Conservation (phyloP, 2,113 vertebrate species). For the Uropsilus gracilis region DNA sequence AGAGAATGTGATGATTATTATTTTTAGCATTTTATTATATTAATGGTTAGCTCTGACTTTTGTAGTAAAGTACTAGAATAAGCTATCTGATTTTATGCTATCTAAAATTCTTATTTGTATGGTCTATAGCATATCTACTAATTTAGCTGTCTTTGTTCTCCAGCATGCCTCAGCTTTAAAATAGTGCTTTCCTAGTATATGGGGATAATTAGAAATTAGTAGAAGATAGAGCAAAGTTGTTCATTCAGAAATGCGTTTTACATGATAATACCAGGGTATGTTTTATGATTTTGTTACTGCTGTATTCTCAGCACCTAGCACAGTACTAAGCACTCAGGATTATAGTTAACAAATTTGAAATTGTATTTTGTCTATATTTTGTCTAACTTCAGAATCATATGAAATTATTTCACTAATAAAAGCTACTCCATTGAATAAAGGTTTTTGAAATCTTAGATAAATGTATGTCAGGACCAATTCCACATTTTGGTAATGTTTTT, state of each 20-base stretch:
- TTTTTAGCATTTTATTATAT: background rate
- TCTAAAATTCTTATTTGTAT: background rate
- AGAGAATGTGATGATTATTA: background rate
- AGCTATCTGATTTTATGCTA: background rate
- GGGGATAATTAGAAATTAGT: background rate
- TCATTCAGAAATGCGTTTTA: background rate
- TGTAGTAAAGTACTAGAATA: background rate
- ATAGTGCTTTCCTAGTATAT: background rate
- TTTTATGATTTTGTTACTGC: background rate
- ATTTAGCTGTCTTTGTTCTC: background rate
- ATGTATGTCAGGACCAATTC: background rate
- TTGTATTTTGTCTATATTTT: no score
- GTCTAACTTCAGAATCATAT: constrained; percentile 12
- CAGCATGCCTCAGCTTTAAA: constrained; percentile 18
- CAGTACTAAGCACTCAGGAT: background rate
- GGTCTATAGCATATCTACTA: background rate
- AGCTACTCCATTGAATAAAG: constrained; percentile 15
- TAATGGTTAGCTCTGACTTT: background rate
- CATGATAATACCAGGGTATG: background rate
- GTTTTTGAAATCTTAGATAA: background rate
- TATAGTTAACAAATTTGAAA: background rate
- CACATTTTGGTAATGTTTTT: background rate
- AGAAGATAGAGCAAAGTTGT: background rate
- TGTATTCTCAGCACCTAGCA: background rate
- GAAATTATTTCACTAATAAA: constrained; percentile 18